Percentiles rank a stretch among this genome's conserved stretches.
phyloP scores from a whole-genome alignment of 2,888 invertebrate species.

The Coleophora flavipennella region DNA sequence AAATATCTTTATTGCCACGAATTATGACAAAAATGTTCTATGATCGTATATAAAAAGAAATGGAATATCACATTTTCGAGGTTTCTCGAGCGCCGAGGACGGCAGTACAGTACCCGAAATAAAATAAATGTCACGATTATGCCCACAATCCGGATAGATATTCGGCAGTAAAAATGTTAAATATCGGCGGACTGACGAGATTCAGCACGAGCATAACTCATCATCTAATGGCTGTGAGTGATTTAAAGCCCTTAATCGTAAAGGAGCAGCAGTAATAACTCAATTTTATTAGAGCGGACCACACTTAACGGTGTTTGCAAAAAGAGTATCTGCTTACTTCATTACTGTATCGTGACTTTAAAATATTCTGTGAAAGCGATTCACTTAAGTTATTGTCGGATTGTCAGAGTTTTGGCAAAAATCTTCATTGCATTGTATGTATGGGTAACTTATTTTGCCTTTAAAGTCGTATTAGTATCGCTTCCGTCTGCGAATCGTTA shows the following conservation, averaged over 20 bases:
- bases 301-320: constrained; percentile 58
- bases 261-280: constrained; percentile 66
- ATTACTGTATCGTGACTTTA: constrained; percentile 39
- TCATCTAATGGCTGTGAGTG: constrained; percentile 69
- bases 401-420: constrained; percentile 45
- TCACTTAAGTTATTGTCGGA: constrained; percentile 23
- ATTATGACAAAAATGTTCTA: constrained; percentile 51
- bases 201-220: constrained; percentile 63
- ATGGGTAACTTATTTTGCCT: constrained; percentile 48
- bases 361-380: constrained; percentile 12
- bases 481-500: constrained; percentile 42
- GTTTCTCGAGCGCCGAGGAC: no score
- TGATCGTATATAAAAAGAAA: constrained; percentile 29
- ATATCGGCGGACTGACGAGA: constrained; percentile 63
- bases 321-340: constrained; percentile 43
- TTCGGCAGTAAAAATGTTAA: constrained; percentile 67
- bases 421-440: constrained; percentile 38
- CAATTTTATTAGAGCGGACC: constrained; percentile 68
- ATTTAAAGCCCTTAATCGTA: constrained; percentile 71
- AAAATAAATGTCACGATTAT: constrained; percentile 52
- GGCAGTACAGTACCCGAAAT: no score
- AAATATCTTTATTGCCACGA: constrained; percentile 60
- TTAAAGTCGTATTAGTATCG: constrained; percentile 59
- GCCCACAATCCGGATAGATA: constrained; percentile 57
- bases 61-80: constrained; percentile 3